These are phyloP conservation scores for Scaptomyza polygonia DNA, from an alignment of 2,888 invertebrate genomes.

Conservation along the genomic window DNA sequence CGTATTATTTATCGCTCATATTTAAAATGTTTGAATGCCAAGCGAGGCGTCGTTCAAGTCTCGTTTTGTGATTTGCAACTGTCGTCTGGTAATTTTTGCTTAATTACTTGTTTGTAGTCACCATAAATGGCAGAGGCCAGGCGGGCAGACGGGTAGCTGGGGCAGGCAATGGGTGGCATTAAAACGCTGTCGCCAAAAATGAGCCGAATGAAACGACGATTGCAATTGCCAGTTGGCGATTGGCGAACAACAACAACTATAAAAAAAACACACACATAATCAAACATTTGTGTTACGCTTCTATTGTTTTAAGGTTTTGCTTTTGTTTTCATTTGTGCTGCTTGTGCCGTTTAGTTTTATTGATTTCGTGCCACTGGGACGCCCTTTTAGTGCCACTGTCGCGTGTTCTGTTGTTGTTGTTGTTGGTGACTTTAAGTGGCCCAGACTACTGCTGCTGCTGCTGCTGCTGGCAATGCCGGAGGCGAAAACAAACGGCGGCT, in stretches of 20 bases:
- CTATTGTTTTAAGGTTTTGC: conserved; percentile 55
- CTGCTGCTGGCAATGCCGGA: conserved; percentile 44
- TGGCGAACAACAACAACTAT: conserved; percentile 15
- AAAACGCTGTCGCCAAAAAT: conserved; percentile 52
- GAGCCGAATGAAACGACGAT: conserved; percentile 58
- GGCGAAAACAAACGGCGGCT: conserved; percentile 49
- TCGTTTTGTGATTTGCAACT: conserved; percentile 57
- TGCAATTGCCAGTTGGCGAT: conserved; percentile 69
- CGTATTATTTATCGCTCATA: conserved; percentile 20
- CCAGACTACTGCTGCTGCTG: conserved; percentile 1
- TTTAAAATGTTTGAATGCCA: conserved; percentile 47
- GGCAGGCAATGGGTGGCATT: conserved; percentile 29
- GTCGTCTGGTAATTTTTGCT: conserved; percentile 73
- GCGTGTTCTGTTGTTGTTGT: conserved; percentile 14
- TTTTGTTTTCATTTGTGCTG: conserved; percentile 22
- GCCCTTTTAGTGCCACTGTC: conserved; percentile 49
- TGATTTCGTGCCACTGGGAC: conserved; percentile 71
- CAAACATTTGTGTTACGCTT: conserved; percentile 65
- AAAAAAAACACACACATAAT: conserved; percentile 46
- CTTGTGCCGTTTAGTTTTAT: conserved; percentile 56
- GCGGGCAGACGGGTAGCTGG: neutral
- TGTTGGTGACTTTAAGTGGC: conserved; percentile 43
- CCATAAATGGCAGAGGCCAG: conserved; percentile 45
- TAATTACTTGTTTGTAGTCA: conserved; percentile 66
- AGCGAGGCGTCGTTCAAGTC: conserved; percentile 38